Evolutionary conservation across 1,140 invertebrate genomes (phyloP).

Genomic region (Oryzaephilus surinamensis): DNA sequence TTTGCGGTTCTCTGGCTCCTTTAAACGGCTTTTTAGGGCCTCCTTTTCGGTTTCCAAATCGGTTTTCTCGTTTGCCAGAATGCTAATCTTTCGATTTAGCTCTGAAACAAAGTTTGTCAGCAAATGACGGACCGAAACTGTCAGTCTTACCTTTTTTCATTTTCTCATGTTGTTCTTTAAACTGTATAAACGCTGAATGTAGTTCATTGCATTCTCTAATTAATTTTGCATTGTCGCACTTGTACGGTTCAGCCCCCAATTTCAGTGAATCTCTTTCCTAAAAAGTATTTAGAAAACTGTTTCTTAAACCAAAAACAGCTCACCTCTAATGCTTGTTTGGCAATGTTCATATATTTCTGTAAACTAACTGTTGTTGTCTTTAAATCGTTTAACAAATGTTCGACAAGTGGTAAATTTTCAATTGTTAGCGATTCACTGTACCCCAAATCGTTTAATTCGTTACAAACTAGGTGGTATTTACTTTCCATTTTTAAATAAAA

Average conservation of each 20-base stretch:
- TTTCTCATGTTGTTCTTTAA: slow-evolving; percentile 51
- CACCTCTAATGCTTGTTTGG: slow-evolving; percentile 51
- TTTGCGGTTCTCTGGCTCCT: slow-evolving; percentile 17
- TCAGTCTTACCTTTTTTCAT: slow-evolving; percentile 38
- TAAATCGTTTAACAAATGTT: slow-evolving; percentile 62
- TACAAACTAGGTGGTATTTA: slow-evolving; percentile 43
- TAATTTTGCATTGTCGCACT: slow-evolving; percentile 57
- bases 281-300: slow-evolving; percentile 22
- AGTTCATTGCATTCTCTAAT: slow-evolving; percentile 61
- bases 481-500: slow-evolving; percentile 33
- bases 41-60: slow-evolving; percentile 19
- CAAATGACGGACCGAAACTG: neutral
- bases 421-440: slow-evolving; percentile 60
- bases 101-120: slow-evolving; percentile 37
- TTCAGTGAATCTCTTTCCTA: slow-evolving; percentile 48
- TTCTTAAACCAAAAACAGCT: slow-evolving; percentile 9
- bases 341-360: slow-evolving; percentile 64
- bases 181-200: slow-evolving; percentile 52
- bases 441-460: slow-evolving; percentile 57
- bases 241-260: slow-evolving; percentile 53
- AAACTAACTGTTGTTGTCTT: slow-evolving; percentile 67
- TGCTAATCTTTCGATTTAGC: slow-evolving; percentile 45
- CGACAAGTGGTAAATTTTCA: slow-evolving; percentile 62
- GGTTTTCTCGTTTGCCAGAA: slow-evolving; percentile 47
- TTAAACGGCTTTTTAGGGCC: slow-evolving; percentile 17